Evolutionary conservation across 2,113 vertebrate genomes (phyloP).

Genomic region (Nothocercus julius): DNA sequence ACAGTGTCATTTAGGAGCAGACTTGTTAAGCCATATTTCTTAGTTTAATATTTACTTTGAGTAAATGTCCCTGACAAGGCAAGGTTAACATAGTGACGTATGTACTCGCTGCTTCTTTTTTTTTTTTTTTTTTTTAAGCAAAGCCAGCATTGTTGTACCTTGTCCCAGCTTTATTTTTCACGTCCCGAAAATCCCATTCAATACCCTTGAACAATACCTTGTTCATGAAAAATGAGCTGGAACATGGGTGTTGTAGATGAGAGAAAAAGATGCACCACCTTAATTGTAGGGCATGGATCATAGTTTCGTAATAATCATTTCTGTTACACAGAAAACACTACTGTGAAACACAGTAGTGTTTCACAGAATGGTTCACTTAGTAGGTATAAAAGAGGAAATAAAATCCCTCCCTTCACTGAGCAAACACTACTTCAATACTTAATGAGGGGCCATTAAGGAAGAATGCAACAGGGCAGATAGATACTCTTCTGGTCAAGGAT

Average conservation of each 20-base stretch:
- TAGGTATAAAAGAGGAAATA: conserved; percentile 1
- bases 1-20: neutral
- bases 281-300: neutral
- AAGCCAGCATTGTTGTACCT: neutral
- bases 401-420: conserved; percentile 1
- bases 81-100: neutral
- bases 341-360: neutral
- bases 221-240: neutral
- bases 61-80: neutral
- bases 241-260: neutral
- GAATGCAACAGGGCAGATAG: neutral
- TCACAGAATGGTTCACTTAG: neutral
- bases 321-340: neutral
- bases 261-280: neutral
- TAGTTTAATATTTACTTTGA: neutral
- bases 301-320: neutral
- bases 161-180: neutral
- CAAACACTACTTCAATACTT: neutral
- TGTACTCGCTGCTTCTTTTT: neutral
- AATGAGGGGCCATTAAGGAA: neutral
- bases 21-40: conserved; percentile 37
- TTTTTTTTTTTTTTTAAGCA: neutral
- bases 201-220: too few relatives aligned
- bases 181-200: neutral
- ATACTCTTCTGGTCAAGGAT: neutral